Evolutionary conservation across 2,888 invertebrate genomes (phyloP), one percentile per base, ranked within the genome.

Genomic region (Prosapia bicincta): DNA sequence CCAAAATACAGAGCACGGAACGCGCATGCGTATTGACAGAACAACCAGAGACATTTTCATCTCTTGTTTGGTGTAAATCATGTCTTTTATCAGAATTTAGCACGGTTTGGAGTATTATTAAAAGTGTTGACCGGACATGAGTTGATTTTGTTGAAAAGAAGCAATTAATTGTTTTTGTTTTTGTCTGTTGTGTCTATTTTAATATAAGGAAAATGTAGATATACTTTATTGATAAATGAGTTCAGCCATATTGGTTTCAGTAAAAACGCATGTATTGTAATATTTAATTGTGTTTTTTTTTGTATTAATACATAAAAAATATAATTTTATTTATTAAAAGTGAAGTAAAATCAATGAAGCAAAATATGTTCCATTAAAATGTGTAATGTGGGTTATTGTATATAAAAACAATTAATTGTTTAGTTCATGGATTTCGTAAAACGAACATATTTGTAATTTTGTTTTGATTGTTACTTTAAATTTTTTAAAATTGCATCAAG

Each of bases 271-370:
- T 54, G 38, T 54, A 20, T 20, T 54, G 54, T 38, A 38, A 38
- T 54, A 54, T 54, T 54, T 54, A 54, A 54, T 54, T 54, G 54
- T 54, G 38, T 38, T n/a, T n/a, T n/a, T n/a, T n/a, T n/a, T n/a
- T n/a, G n/a, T n/a, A n/a, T n/a, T n/a, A n/a, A n/a, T n/a, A n/a
- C n/a, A n/a, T n/a, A n/a, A n/a, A n/a, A n/a, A n/a, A n/a, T n/a
- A n/a, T n/a, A n/a, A n/a, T n/a, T n/a, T n/a, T n/a, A n/a, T n/a
- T n/a, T n/a, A n/a, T n/a, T n/a, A n/a, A n/a, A n/a, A n/a, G n/a
- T n/a, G n/a, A n/a, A n/a, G n/a, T n/a, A n/a, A n/a, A n/a, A n/a
- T n/a, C n/a, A n/a, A n/a, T n/a, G n/a, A n/a, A n/a, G n/a, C n/a
- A n/a, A n/a, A n/a, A n/a, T n/a, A n/a, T n/a, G n/a, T n/a, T n/a